Conservation (phyloP, 2,113 vertebrate species). For the Phrynocephalus versicolor region DNA sequence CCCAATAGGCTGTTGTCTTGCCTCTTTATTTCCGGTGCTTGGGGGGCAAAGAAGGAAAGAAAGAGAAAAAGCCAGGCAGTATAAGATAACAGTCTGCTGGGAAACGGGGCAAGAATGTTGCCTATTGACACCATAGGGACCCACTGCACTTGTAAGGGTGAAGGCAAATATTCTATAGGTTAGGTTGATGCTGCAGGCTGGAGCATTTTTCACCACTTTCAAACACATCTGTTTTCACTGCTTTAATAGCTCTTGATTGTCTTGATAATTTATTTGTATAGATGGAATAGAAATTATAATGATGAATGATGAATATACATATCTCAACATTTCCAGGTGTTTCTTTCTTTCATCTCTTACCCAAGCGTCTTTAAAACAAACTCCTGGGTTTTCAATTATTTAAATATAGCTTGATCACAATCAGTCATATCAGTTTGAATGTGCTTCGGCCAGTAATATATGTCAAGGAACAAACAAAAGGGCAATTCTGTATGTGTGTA, state of each 20-base stretch:
- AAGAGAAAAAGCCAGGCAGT: too few relatives aligned
- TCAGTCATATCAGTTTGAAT: background rate
- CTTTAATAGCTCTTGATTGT: background rate
- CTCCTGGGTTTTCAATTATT: background rate
- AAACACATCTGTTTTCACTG: background rate
- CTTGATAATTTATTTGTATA: background rate
- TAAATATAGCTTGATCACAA: background rate
- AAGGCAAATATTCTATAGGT: too few relatives aligned
- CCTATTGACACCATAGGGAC: too few relatives aligned
- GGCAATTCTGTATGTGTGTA: background rate
- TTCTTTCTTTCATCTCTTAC: background rate
- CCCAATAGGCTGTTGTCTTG: too few relatives aligned
- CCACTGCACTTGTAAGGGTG: too few relatives aligned
- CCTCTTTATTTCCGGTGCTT: too few relatives aligned
- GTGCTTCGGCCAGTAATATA: background rate
- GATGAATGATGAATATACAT: background rate
- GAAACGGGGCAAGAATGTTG: too few relatives aligned
- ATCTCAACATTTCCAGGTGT: background rate
- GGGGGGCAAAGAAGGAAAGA: too few relatives aligned
- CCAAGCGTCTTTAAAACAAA: background rate
- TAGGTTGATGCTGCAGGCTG: too few relatives aligned
- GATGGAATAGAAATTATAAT: background rate
- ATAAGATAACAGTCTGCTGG: too few relatives aligned
- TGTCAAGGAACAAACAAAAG: background rate
- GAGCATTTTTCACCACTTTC: too few relatives aligned